Percentiles rank a stretch among this genome's conserved stretches.
Evolutionary conservation across 2,113 vertebrate species (phyloP).

Genomic region (Psettodes erumei): DNA sequence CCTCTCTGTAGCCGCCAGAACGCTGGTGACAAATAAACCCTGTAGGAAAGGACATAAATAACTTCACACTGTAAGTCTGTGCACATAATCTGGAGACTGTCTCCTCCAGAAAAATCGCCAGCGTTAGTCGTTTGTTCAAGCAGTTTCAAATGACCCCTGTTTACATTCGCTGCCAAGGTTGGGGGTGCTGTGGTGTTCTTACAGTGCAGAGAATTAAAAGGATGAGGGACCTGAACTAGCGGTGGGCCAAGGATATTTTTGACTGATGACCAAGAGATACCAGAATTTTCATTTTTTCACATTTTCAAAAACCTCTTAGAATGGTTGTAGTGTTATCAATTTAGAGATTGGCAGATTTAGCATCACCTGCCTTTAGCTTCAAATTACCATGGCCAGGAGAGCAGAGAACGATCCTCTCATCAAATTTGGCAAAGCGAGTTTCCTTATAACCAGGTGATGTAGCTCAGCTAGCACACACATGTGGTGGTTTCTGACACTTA

Average conservation of each 20-base stretch:
- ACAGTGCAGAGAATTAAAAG: not conserved
- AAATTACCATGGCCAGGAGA: not conserved
- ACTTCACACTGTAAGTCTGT: constrained; percentile 23
- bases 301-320: no score
- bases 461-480: not conserved
- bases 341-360: no score
- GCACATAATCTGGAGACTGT: constrained; percentile 34
- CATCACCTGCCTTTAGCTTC: not conserved
- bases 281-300: not conserved
- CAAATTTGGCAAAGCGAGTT: not conserved
- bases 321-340: no score
- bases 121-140: constrained; percentile 14
- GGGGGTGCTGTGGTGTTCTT: not conserved
- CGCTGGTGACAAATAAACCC: constrained; percentile 41
- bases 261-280: not conserved
- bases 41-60: constrained; percentile 29
- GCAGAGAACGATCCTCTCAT: not conserved
- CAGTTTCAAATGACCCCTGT: constrained; percentile 16
- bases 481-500: not conserved
- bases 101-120: constrained; percentile 9
- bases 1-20: not conserved
- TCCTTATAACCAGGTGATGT: not conserved
- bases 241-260: not conserved
- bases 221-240: not conserved
- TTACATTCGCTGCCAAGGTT: not conserved